Evolutionary conservation across 2,113 vertebrate genomes (phyloP).

Genomic region (Ariopsis seemanni): DNA sequence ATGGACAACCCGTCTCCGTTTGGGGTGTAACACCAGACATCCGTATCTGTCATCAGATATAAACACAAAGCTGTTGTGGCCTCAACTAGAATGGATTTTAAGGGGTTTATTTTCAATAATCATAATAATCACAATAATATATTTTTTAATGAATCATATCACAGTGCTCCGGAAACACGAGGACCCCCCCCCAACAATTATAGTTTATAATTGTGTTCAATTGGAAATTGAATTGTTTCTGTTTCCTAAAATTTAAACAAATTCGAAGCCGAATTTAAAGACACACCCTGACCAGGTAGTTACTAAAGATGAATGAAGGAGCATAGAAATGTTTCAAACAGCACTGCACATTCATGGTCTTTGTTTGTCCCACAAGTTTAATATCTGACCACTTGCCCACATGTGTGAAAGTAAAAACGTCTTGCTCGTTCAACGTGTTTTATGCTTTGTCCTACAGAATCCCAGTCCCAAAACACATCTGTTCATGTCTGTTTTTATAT

Average conservation of each 20-base stretch:
- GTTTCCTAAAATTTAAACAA: not conserved
- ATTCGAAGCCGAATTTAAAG: not conserved
- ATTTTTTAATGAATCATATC: not conserved
- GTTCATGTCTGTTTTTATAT: not conserved
- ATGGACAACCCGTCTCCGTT: not conserved
- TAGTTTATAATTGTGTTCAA: not conserved
- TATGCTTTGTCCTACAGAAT: too few relatives aligned
- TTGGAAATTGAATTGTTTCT: not conserved
- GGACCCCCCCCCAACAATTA: not conserved
- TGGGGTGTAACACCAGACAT: not conserved
- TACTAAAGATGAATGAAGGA: not conserved
- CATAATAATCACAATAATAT: not conserved
- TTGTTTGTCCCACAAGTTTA: not conserved
- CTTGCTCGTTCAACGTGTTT: too few relatives aligned
- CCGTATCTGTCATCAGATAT: not conserved
- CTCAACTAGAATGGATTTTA: not conserved
- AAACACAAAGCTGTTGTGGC: not conserved
- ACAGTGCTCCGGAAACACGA: not conserved
- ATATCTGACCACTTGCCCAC: not conserved
- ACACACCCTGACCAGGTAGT: not conserved
- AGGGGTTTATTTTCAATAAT: not conserved
- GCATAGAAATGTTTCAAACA: not conserved
- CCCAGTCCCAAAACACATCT: not conserved
- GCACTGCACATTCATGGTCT: not conserved
- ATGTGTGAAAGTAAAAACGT: too few relatives aligned